These are phyloP conservation scores for Setophaga petechia DNA, from an alignment of 2,113 vertebrate species.

Conservation along the genomic window DNA sequence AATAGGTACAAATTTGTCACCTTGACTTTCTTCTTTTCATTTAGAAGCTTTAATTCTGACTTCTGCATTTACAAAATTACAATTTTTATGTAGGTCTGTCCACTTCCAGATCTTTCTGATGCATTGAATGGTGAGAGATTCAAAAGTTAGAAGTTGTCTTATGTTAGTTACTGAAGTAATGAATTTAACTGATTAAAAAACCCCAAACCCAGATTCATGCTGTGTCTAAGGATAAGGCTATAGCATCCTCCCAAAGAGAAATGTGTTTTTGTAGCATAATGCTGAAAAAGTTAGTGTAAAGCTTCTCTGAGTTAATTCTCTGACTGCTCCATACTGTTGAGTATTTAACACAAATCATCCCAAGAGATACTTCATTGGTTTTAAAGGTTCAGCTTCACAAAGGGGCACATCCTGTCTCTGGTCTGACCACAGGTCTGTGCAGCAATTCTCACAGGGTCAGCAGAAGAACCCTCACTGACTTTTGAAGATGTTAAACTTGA, in stretches of 20 bases:
- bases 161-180: background rate
- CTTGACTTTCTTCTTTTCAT: background rate
- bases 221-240: background rate
- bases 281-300: background rate
- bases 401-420: too few species aligned
- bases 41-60: background rate
- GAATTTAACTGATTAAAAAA: background rate
- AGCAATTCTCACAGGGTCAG: background rate
- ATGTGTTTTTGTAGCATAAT: background rate
- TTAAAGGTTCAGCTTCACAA: background rate
- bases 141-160: background rate
- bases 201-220: background rate
- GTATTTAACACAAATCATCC: background rate
- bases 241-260: background rate
- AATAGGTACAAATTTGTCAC: background rate
- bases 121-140: background rate
- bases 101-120: background rate
- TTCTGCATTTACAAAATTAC: background rate
- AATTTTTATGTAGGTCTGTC: background rate
- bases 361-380: background rate
- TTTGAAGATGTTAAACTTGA: background rate
- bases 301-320: background rate
- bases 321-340: background rate
- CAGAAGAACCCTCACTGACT: background rate
- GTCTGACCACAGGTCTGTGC: background rate